phyloP scores from a whole-genome alignment of 2,113 vertebrate genomes.

The Zeus faber region DNA sequence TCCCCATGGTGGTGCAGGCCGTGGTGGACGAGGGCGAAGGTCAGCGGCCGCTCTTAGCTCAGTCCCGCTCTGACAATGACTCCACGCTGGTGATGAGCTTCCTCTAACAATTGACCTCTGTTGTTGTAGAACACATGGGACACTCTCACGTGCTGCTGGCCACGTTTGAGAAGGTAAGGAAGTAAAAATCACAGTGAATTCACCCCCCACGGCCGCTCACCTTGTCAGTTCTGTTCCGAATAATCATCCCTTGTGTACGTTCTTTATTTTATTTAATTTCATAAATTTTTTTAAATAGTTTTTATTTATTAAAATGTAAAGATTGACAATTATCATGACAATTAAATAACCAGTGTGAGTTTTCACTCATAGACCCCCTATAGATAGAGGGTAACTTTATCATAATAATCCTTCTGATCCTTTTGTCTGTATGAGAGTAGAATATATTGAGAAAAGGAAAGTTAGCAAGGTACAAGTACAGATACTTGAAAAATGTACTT shows the following conservation, averaged over 20 bases:
- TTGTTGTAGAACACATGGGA: constrained; percentile 86
- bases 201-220: no score
- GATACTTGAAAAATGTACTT: no score
- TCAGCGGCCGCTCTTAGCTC: constrained; percentile 31
- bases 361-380: no score
- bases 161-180: constrained; percentile 93
- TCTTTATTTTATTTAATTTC: not conserved
- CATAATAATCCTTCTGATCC: no score
- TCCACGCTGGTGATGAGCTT: not conserved
- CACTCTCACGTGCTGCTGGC: constrained; percentile 94
- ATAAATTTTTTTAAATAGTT: not conserved
- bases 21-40: constrained; percentile 92
- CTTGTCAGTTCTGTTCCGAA: not conserved
- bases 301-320: not conserved
- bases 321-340: no score
- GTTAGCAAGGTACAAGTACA: no score
- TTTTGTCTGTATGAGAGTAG: no score
- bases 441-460: no score
- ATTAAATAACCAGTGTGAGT: no score
- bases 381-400: no score
- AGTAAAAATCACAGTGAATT: no score
- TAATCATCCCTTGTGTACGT: not conserved
- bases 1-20: constrained; percentile 94
- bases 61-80: not conserved
- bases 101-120: no score